Evolutionary conservation across 2,797 vertebrate species (phyloP).

Genomic region (Phrynocephalus guinanensis): DNA sequence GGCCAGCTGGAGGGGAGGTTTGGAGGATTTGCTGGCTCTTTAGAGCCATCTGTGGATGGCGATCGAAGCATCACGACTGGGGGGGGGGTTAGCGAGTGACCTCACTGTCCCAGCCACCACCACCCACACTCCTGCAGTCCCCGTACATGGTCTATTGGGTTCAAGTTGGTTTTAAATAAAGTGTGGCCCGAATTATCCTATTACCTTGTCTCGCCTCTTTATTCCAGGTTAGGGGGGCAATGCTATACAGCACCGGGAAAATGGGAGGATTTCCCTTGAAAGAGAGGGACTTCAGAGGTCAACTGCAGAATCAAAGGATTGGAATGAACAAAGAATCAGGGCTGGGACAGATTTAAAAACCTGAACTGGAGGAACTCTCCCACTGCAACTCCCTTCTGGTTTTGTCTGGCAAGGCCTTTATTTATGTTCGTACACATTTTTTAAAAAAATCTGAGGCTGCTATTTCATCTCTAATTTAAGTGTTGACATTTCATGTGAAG

Average conservation of each 20-base stretch:
- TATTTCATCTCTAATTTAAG: not conserved
- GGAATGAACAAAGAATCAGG: not conserved
- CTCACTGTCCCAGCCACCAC: too few relatives aligned
- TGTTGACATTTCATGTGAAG: not conserved
- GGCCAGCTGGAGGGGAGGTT: too few relatives aligned
- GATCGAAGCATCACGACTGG: too few relatives aligned
- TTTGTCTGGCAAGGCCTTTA: not conserved
- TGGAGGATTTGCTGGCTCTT: too few relatives aligned
- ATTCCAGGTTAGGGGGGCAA: too few relatives aligned
- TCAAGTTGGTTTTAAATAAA: too few relatives aligned
- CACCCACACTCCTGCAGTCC: too few relatives aligned
- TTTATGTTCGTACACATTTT: not conserved
- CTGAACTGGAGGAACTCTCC: not conserved
- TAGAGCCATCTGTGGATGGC: too few relatives aligned
- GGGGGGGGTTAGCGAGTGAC: too few relatives aligned
- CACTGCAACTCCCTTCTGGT: not conserved
- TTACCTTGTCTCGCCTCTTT: too few relatives aligned
- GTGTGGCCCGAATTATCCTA: too few relatives aligned
- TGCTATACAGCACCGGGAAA: not conserved
- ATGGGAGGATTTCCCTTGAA: not conserved
- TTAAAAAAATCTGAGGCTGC: not conserved
- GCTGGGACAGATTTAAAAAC: not conserved
- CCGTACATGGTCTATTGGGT: too few relatives aligned
- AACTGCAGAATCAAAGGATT: not conserved
- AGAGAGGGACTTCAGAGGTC: not conserved